Evolutionary conservation across 2,888 invertebrate genomes (phyloP).

Genomic region (Caradrina kadenii): DNA sequence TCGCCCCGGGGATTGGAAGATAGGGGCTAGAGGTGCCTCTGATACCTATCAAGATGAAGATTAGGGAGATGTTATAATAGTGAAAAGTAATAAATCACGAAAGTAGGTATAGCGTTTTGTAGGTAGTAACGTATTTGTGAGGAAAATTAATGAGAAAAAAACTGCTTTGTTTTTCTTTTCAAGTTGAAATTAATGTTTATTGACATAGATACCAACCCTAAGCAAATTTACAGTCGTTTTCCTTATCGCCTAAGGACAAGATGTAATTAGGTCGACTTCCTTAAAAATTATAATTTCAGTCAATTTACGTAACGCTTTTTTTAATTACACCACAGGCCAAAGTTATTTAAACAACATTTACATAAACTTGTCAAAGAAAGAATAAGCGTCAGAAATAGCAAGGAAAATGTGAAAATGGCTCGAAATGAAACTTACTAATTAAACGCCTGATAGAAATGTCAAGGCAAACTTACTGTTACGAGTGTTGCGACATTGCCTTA

Average conservation of each 20-base stretch:
- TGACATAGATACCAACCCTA: background rate
- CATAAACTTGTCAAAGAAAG: slow-evolving; percentile 25
- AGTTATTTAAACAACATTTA: slow-evolving; percentile 26
- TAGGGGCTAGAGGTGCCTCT: slow-evolving; percentile 54
- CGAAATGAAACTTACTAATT: slow-evolving; percentile 45
- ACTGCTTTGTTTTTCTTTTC: background rate
- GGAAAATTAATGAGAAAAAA: background rate
- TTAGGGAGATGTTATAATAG: slow-evolving; percentile 64
- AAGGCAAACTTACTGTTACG: slow-evolving; percentile 50
- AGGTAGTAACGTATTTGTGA: background rate
- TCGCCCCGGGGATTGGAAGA: slow-evolving; percentile 61
- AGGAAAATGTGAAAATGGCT: slow-evolving; percentile 40
- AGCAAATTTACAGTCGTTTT: slow-evolving; percentile 19
- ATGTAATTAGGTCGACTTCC: background rate
- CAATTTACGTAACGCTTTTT: slow-evolving; percentile 30
- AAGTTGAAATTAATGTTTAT: background rate
- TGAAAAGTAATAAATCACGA: slow-evolving; percentile 24
- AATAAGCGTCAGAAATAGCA: slow-evolving; percentile 30
- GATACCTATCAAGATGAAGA: slow-evolving; percentile 63
- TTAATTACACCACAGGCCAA: slow-evolving; percentile 36
- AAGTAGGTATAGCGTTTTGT: background rate
- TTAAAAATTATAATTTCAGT: slow-evolving; percentile 21
- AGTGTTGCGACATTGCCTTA: slow-evolving; percentile 56
- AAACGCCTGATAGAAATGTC: slow-evolving; percentile 67
- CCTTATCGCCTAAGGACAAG: slow-evolving; percentile 1